A percentile compares a stretch with the other conserved stretches of the same genome.
These are phyloP conservation scores for Engystomops pustulosus DNA, from an alignment of 2,113 vertebrate species.

Conservation along the genomic window DNA sequence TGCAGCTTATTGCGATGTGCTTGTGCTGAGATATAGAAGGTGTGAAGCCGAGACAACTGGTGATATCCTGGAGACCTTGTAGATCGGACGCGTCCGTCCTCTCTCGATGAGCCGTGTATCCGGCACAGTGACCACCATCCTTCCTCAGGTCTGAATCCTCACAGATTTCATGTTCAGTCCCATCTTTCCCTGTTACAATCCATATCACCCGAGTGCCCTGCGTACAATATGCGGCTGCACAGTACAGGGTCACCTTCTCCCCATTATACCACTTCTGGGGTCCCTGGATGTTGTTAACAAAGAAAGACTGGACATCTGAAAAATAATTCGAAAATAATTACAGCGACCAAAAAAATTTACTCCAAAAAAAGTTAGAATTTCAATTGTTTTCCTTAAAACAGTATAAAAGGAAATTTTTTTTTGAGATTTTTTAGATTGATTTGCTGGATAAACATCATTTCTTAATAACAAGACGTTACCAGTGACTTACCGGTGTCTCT, in stretches of 20 bases:
- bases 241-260: slow-evolving; percentile 43
- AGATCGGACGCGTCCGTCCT: slow-evolving; percentile 23
- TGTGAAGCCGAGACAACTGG: slow-evolving; percentile 46
- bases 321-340: background rate
- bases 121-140: background rate
- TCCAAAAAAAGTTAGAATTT: no score
- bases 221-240: slow-evolving; percentile 27
- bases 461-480: background rate
- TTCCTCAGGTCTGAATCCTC: background rate
- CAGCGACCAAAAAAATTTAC: no score
- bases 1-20: background rate
- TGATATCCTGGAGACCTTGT: slow-evolving; percentile 24
- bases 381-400: no score
- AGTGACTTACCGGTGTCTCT: background rate
- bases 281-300: slow-evolving; percentile 39
- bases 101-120: slow-evolving; percentile 25
- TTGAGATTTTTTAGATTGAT: background rate
- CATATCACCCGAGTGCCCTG: background rate
- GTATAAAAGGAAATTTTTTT: no score
- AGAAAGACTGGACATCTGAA: background rate
- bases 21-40: slow-evolving; percentile 37
- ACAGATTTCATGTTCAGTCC: background rate
- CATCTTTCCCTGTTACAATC: background rate
- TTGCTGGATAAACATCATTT: background rate
- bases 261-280: slow-evolving; percentile 30